phyloP scores from a whole-genome alignment of 2,113 vertebrate species.

The Alouatta palliata region DNA sequence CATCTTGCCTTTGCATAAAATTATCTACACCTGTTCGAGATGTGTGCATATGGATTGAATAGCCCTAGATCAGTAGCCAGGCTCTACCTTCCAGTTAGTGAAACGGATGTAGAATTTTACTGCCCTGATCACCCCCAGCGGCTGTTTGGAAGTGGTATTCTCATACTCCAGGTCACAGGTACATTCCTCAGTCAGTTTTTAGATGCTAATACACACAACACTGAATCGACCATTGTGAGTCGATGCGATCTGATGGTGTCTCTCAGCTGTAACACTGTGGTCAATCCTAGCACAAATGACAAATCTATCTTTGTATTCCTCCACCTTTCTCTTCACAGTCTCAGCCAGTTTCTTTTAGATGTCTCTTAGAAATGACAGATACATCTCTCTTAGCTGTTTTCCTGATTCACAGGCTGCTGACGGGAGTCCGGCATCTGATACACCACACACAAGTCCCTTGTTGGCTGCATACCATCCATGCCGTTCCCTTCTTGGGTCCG shows the following conservation, averaged over 20 bases:
- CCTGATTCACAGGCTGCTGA: not conserved
- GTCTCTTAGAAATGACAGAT: not conserved
- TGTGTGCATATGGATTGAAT: rapidly evolving
- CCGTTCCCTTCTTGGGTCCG: not conserved
- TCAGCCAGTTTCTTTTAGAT: not conserved
- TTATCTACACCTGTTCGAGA: not conserved
- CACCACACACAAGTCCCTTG: not conserved
- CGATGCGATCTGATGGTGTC: not conserved
- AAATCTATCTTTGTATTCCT: not conserved
- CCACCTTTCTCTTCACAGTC: not conserved
- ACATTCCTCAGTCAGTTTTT: not conserved
- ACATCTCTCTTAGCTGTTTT: not conserved
- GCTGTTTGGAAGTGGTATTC: not conserved
- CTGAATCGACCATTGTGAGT: not conserved
- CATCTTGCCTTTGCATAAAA: not conserved
- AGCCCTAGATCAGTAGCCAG: not conserved
- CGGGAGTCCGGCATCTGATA: rapidly evolving
- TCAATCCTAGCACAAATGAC: not conserved
- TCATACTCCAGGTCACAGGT: not conserved
- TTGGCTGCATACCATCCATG: rapidly evolving
- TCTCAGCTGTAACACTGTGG: not conserved
- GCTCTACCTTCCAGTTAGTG: not conserved
- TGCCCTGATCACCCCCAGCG: rapidly evolving
- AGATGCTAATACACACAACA: too few relatives aligned
- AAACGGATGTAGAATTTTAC: rapidly evolving